phyloP scores from a whole-genome alignment of 2,797 vertebrate species.

The Taenioides sp. region DNA sequence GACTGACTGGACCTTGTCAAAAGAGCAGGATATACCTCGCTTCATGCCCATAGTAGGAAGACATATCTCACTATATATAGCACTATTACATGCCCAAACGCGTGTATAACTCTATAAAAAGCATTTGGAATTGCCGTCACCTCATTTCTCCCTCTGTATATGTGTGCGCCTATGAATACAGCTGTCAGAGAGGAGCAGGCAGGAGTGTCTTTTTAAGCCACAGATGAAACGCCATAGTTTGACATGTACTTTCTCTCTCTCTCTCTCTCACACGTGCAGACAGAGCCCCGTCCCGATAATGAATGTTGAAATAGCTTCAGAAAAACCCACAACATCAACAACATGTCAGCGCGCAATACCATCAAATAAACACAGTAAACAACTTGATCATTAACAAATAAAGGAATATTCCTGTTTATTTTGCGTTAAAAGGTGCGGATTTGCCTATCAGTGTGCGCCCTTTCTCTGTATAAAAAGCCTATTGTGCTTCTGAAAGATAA shows the following conservation, averaged over 20 bases:
- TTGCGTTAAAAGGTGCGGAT: background rate
- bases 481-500: conserved; percentile 51
- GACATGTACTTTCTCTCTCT: conserved; percentile 50
- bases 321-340: conserved; percentile 57
- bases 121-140: conserved; percentile 47
- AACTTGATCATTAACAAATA: conserved; percentile 53
- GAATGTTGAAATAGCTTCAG: conserved; percentile 64
- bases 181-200: conserved; percentile 63
- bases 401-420: conserved; percentile 29
- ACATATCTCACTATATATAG: background rate
- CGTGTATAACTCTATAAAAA: conserved; percentile 43
- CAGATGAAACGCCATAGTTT: conserved; percentile 70
- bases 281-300: conserved; percentile 58
- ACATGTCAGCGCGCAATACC: conserved; percentile 48
- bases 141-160: conserved; percentile 29
- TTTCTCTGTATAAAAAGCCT: conserved; percentile 40
- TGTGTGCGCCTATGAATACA: conserved; percentile 28
- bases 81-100: conserved; percentile 19
- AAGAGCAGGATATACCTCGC: background rate
- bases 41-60: background rate
- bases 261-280: conserved; percentile 19
- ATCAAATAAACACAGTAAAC: conserved; percentile 60
- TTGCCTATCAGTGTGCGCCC: conserved; percentile 10
- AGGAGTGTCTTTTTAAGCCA: conserved; percentile 61
- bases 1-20: background rate